Conservation (phyloP, 2,797 vertebrate species). For the Hypotaenidia okinawae region DNA sequence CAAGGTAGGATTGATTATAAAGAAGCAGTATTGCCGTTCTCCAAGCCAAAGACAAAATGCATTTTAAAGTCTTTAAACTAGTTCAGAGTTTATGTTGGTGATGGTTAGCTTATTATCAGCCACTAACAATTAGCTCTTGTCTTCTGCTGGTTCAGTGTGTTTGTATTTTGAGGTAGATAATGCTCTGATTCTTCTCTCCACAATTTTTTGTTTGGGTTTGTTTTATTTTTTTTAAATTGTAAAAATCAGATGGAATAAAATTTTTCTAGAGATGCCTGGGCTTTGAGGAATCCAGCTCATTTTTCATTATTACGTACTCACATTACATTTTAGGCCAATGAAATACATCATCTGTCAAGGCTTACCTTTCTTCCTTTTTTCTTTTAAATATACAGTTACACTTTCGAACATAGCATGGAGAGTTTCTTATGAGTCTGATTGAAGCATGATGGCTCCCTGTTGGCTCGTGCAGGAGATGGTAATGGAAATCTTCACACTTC, state of each 20-base stretch:
- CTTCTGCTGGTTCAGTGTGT: background rate
- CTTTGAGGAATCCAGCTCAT: background rate
- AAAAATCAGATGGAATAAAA: background rate
- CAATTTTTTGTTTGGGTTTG: background rate
- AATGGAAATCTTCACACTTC: constrained; percentile 3
- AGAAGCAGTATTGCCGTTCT: background rate
- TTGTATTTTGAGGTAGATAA: background rate
- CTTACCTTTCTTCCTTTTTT: background rate
- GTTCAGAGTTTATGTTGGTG: background rate
- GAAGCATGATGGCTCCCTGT: background rate
- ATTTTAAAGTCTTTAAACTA: background rate
- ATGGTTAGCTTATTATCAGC: background rate
- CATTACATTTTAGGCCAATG: background rate
- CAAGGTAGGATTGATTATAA: background rate
- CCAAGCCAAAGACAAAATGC: background rate
- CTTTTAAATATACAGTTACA: background rate
- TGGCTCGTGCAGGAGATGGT: background rate
- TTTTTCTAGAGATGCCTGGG: background rate
- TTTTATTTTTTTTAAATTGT: background rate
- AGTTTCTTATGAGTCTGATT: background rate
- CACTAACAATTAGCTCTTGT: background rate
- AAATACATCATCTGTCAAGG: background rate
- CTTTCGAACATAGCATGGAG: background rate
- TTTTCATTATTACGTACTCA: background rate
- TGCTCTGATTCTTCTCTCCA: background rate